phyloP scores from a whole-genome alignment of 2,113 vertebrate genomes.

The Tautogolabrus adspersus region DNA sequence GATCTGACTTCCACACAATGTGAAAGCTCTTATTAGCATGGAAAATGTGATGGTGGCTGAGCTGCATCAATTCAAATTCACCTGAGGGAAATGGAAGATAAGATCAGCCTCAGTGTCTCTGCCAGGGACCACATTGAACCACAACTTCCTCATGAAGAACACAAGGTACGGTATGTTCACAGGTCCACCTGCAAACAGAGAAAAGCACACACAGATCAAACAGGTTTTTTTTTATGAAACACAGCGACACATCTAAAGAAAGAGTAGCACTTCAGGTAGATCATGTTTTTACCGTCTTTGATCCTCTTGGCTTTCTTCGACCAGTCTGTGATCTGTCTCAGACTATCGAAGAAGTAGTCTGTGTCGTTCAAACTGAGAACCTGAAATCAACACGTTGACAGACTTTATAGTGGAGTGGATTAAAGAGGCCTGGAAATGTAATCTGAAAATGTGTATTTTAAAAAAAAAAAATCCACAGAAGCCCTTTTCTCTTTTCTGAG shows the following conservation, averaged over 20 bases:
- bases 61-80: conserved; percentile 65
- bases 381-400: conserved; percentile 73
- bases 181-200: conserved; percentile 70
- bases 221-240: background rate
- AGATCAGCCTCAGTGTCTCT: conserved; percentile 91
- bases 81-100: conserved; percentile 97
- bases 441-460: too few relatives aligned
- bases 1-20: too few relatives aligned
- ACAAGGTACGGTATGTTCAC: conserved; percentile 85
- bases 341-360: conserved; percentile 96
- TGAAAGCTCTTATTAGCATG: background rate
- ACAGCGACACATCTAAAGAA: background rate
- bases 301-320: conserved; percentile 87
- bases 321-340: conserved; percentile 93
- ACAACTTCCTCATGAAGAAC: conserved; percentile 97
- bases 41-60: conserved; percentile 16
- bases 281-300: conserved; percentile 86
- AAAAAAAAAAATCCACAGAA: too few relatives aligned
- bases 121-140: conserved; percentile 91
- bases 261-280: background rate
- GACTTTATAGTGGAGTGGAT: background rate
- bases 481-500: too few relatives aligned
- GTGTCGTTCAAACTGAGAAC: conserved; percentile 92
- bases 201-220: conserved; percentile 22
- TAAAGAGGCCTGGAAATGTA: background rate